Evolutionary conservation across 2,888 invertebrate species (phyloP).

Genomic region (Aethes cnicana): DNA sequence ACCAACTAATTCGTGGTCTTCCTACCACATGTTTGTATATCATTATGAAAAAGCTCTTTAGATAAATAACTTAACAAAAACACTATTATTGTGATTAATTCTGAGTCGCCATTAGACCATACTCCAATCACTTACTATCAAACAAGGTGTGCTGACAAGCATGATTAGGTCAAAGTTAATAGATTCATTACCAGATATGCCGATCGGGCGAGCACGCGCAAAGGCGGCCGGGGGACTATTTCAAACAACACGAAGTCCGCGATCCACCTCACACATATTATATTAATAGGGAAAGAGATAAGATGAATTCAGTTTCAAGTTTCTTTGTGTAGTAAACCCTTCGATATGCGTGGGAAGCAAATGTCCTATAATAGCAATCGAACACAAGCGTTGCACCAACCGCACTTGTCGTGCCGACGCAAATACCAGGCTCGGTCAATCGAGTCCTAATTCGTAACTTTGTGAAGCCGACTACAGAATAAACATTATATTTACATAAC

Average conservation of each 20-base stretch:
- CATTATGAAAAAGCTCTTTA: too few relatives aligned
- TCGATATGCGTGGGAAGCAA: constrained; percentile 64
- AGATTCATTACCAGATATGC: constrained; percentile 14
- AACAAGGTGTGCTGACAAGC: constrained; percentile 1
- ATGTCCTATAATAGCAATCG: constrained; percentile 51
- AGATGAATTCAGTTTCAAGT: too few relatives aligned
- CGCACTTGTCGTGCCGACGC: constrained; percentile 19
- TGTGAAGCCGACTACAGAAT: neutral
- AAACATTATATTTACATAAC: too few relatives aligned
- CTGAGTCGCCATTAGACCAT: too few relatives aligned
- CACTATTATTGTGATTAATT: too few relatives aligned
- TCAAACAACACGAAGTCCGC: too few relatives aligned
- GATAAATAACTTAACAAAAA: too few relatives aligned
- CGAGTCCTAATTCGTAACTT: neutral
- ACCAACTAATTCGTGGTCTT: too few relatives aligned
- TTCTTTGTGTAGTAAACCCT: too few relatives aligned
- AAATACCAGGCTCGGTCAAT: constrained; percentile 7
- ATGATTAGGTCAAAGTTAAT: constrained; percentile 11
- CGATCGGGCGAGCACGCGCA: constrained; percentile 44
- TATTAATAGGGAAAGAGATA: too few relatives aligned
- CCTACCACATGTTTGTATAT: too few relatives aligned
- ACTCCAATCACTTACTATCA: constrained; percentile 9
- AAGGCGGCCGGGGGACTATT: constrained; percentile 58
- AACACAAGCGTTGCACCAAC: constrained; percentile 24
- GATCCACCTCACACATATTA: too few relatives aligned